Evolutionary conservation across 2,888 invertebrate genomes (phyloP).

Genomic region (Drosophila prostipennis): DNA sequence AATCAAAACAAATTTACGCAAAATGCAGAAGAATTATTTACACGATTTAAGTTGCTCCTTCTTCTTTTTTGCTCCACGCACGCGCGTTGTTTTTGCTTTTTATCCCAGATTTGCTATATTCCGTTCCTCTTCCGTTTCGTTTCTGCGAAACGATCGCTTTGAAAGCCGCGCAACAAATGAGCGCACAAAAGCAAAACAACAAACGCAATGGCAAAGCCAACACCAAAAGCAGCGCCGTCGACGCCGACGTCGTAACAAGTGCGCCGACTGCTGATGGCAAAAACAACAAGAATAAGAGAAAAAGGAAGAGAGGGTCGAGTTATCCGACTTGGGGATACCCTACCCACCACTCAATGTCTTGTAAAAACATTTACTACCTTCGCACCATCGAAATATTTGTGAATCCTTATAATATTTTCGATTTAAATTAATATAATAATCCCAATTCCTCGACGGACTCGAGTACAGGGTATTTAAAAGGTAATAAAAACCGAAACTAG

Average conservation of each 20-base stretch:
- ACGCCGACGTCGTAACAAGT: slow-evolving; percentile 67
- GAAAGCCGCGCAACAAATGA: slow-evolving; percentile 83
- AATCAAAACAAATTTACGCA: slow-evolving; percentile 72
- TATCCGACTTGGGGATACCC: background rate
- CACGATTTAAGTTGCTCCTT: slow-evolving; percentile 36
- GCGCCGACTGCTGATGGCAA: no score
- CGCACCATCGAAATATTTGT: no score
- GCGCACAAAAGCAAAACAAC: slow-evolving; percentile 56
- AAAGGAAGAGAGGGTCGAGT: no score
- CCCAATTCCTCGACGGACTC: no score
- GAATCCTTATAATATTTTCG: no score
- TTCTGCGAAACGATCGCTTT: slow-evolving; percentile 69
- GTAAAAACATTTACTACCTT: no score
- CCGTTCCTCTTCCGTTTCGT: slow-evolving; percentile 14
- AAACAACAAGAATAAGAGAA: no score
- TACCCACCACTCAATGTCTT: background rate
- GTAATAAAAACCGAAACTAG: slow-evolving; percentile 24
- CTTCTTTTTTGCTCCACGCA: slow-evolving; percentile 49
- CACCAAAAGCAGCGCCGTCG: slow-evolving; percentile 21
- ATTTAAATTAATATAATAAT: no score
- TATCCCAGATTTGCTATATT: slow-evolving; percentile 1
- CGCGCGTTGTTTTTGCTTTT: slow-evolving; percentile 52
- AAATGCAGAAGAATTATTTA: slow-evolving; percentile 62
- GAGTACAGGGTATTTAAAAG: background rate
- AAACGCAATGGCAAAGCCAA: slow-evolving; percentile 16